Evolutionary conservation across 2,113 vertebrate genomes (phyloP), one percentile per base, ranked within the genome.

Genomic region (Anoura caudifer): DNA sequence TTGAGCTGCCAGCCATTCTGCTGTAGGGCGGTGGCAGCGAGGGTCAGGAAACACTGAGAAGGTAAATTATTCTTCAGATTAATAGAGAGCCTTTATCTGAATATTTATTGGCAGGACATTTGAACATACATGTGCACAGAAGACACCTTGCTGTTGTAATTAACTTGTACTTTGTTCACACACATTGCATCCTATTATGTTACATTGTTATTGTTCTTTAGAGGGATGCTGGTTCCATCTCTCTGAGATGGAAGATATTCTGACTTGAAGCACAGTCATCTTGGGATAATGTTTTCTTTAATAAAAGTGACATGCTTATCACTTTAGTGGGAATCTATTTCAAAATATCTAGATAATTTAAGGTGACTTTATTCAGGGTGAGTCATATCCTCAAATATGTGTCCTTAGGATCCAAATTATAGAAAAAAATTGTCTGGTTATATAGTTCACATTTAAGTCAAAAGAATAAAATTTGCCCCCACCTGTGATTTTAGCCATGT

Each of bases 391-490:
- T 69, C 59, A 94, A 50, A 84, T 36, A 36, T 73, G 45, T 80
- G 10, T 70, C 76, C 17, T 43, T 87, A 72, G 36, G 47, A 26
- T 28, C 43, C 50, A 93, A 41, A 73, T 91, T 81, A 15, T 52
- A 92, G 41, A 61, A 59, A 45, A 76, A 47, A 45, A 54, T 36
- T 84, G 24, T 33, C 22, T 63, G 33, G n/a, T 84, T 20, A 56
- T 67, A 73, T 61, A 73, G 61, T 73, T 91, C n/a, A 85, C 65
- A 76, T 91, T 76, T 94, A 63, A 95, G 43, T 81, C 31, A 52
- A 69, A 95, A 88, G 54, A 77, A 79, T 69, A 28, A 69, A 50
- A 59, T 76, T 59, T 69, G 7, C 65, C 22, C 4, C 33, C 28
- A 43, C 36, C 43, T 56, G 9, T 81, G 50, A 45, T 85, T 83